phyloP scores from a whole-genome alignment of 2,888 invertebrate species.

The Tromatobia lineatoria region DNA sequence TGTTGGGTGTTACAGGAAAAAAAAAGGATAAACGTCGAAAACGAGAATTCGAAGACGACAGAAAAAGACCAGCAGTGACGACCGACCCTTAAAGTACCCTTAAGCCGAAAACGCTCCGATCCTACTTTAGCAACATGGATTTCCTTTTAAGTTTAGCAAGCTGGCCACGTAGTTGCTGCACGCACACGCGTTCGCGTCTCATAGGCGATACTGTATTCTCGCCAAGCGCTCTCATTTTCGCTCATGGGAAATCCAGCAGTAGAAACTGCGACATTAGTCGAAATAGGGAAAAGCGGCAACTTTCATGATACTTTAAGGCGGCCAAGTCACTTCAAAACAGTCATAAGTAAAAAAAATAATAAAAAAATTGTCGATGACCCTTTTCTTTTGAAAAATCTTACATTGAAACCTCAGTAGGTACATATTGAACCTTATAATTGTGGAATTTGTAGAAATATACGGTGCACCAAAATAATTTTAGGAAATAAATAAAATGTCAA shows the following conservation, averaged over 20 bases:
- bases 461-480: no score
- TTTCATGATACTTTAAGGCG: background rate
- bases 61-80: conserved; percentile 5
- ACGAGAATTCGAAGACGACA: background rate
- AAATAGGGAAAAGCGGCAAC: conserved; percentile 1
- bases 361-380: background rate
- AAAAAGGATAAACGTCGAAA: background rate
- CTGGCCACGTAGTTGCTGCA: conserved; percentile 5
- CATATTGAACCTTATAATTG: no score
- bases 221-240: background rate
- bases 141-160: conserved; percentile 34
- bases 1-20: background rate
- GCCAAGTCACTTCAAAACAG: background rate
- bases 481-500: no score
- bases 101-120: background rate
- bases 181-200: background rate
- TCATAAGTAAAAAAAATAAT: background rate
- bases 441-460: no score
- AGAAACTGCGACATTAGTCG: conserved; percentile 1
- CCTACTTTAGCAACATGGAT: conserved; percentile 33
- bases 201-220: background rate
- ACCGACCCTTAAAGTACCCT: conserved; percentile 9
- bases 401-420: no score
- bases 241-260: background rate
- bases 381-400: background rate